Base-by-base conservation (phyloP, 2,797 vertebrate species). In the Ctenopoma multispine region DNA sequence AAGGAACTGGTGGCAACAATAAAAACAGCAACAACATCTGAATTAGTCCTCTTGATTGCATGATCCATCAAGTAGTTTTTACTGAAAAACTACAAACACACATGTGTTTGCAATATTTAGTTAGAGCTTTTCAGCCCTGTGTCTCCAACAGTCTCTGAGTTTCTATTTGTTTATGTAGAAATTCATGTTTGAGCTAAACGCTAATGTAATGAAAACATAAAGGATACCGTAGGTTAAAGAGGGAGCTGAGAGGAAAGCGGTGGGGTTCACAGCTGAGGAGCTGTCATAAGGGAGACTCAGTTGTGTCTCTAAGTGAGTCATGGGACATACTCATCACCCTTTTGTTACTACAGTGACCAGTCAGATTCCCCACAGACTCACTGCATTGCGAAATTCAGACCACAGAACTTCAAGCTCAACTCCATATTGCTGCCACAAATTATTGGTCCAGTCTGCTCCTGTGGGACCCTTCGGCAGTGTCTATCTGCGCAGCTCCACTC, bases 21-120 rank as follows among this genome's bases (percentile, higher is more conserved):
- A 82, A 80, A 57, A 83, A 82, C 75, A 84, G 68, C 83, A 85
- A 69, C 29, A 31, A 7, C 29, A 31, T 31, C 91, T 93, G 81
- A 91, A 92, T 92, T 83, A 92, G 92, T 93, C 82, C 57, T 55
- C 75, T 90, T 91, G 84, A 90, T 89, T 87, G 78, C 71, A 34
- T 63, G 61, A 75, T 82, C 77, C 92, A 91, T 90, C 79, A 82
- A 69, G 75, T 80, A 77, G 61, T 51, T 18, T 63, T 58, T 65
- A n/a, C n/a, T n/a, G n/a, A n/a, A n/a, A n/a, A n/a, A n/a, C n/a
- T n/a, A n/a, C n/a, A n/a, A n/a, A n/a, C n/a, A n/a, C n/a, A n/a
- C n/a, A n/a, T n/a, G n/a, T 69, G 49, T 75, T 49, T 63, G 14
- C 5, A 1, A 75, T 63, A 7, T 69, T 54, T 64, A 62, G 38